Base-by-base conservation (phyloP, 35 echinoderm and acorn worm species). In the Apostichopus californicus region DNA sequence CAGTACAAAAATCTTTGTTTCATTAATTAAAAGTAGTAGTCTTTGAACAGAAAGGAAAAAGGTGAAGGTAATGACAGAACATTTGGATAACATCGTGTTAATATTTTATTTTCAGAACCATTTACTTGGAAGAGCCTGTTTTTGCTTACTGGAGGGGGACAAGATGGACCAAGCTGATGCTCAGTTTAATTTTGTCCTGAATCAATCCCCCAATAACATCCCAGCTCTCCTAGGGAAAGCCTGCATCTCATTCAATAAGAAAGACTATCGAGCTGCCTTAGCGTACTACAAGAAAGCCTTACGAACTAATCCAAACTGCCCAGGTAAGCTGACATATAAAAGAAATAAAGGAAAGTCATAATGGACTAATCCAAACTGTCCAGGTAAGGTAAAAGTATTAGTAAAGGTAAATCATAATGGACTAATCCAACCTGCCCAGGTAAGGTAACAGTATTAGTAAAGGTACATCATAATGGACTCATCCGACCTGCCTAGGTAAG, bases 91-190 rank as follows among this genome's bases (percentile, higher is more conserved):
- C 34, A 46, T 3, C 2, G 3, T 46, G 0, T 2, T 46, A 46
- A 46, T 46, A 46, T 46, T 3, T 46, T 46, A 20, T 79, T 70
- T 56, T 56, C 84, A 98, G 95, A 96, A 98, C 73, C 97, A 98
- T 92, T 78, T 98, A 52, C 73, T 98, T 28, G 97, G 97, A 0
- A 87, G 97, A 70, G 95, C 97, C 17, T 96, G 95, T 80, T 98
- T 98, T 80, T 96, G 91, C 88, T 84, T 98, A 11, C 89, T 98
- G 1, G 97, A 98, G 86, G 97, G 97, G 9, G 97, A 98, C 65
- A 98, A 98, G 78, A 96, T 98, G 95, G 97, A 98, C 90, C 97
- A 98, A 77, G 97, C 97, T 56, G 97, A 98, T 90, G 97, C 97
- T 15, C 97, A 98, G 88, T 98, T 98, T 54, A 98, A 98, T 78